Conservation (phyloP, 2,888 invertebrate species). For the Xanthia icteritia region DNA sequence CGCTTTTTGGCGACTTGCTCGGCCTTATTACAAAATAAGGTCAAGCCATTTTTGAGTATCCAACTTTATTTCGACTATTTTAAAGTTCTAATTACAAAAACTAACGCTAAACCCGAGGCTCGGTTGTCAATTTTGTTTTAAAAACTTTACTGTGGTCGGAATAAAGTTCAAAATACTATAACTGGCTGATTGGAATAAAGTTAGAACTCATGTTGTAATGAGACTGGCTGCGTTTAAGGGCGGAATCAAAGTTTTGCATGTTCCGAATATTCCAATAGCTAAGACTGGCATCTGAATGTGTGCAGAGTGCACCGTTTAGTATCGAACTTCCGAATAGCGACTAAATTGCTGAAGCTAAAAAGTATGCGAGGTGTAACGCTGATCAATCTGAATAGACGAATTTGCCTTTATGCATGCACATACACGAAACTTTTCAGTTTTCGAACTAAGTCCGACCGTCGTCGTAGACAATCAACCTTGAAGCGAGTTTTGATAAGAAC, state of each 20-base stretch:
- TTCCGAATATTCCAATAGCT: background rate
- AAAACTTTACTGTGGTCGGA: background rate
- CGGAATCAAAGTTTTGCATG: background rate
- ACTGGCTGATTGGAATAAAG: background rate
- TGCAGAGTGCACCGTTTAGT: background rate
- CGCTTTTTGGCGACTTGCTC: background rate
- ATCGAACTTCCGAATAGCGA: background rate
- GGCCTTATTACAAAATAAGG: background rate
- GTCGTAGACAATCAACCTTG: no score
- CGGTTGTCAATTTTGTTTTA: background rate
- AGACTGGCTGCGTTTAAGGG: background rate
- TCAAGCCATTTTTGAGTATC: background rate
- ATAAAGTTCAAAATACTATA: background rate
- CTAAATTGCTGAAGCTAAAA: no score
- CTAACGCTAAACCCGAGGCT: no score
- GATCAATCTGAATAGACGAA: no score
- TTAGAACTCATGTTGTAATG: background rate
- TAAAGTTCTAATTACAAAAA: background rate
- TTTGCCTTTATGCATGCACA: no score
- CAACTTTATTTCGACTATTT: no score
- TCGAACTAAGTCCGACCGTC: no score
- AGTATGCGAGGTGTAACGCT: background rate
- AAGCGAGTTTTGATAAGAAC: no score
- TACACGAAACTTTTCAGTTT: no score
- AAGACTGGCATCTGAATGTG: conserved; percentile 1